These are phyloP conservation scores for Gallinago jamesoni DNA, from an alignment of 2,113 vertebrate species.

Conservation along the genomic window DNA sequence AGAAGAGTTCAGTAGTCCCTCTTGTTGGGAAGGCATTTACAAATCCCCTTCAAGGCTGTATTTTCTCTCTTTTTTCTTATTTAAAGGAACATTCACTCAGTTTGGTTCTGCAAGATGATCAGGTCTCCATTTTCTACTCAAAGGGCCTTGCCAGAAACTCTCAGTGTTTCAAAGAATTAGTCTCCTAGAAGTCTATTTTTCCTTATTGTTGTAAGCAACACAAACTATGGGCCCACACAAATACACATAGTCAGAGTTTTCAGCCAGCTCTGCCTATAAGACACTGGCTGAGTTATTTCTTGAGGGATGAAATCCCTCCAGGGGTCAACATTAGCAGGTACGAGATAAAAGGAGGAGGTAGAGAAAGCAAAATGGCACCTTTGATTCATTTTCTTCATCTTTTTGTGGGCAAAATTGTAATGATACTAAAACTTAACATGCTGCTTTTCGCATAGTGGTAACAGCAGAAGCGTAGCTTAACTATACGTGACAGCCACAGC, in stretches of 20 bases:
- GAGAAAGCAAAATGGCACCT: background rate
- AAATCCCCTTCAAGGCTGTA: background rate
- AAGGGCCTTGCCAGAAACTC: background rate
- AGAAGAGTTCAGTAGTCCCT: background rate
- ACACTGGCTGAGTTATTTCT: background rate
- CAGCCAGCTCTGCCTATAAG: background rate
- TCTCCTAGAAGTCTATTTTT: background rate
- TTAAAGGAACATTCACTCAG: background rate
- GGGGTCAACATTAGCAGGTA: background rate
- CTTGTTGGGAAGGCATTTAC: background rate
- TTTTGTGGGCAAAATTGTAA: background rate
- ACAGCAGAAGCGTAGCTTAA: background rate
- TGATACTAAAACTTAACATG: background rate
- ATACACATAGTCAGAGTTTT: background rate
- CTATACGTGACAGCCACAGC: background rate
- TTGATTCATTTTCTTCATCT: background rate
- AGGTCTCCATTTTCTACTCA: background rate
- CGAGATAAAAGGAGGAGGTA: background rate
- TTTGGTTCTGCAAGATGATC: background rate
- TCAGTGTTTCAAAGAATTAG: background rate
- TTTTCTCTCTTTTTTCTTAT: background rate
- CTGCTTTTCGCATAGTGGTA: background rate
- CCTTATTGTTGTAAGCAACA: background rate
- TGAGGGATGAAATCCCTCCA: background rate
- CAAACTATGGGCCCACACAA: background rate